These are phyloP conservation scores for Drosophila repletoides DNA, from an alignment of 1,140 invertebrate genomes.

Conservation along the genomic window DNA sequence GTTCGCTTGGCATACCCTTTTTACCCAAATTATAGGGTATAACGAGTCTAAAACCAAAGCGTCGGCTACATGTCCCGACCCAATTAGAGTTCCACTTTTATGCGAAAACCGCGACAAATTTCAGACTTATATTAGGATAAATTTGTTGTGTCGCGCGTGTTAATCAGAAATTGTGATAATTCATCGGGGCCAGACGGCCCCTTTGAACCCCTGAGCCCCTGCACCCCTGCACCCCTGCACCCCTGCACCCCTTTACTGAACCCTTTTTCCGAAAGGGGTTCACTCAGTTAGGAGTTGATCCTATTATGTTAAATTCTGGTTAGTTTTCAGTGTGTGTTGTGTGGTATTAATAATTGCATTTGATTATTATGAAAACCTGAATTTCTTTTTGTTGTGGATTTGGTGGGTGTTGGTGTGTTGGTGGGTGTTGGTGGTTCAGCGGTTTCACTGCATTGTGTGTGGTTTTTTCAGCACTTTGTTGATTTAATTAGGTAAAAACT, in stretches of 20 bases:
- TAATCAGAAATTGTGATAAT: constrained; percentile 38
- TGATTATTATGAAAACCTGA: constrained; percentile 25
- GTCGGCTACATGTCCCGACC: constrained; percentile 29
- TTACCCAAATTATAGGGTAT: constrained; percentile 8
- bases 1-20: background rate
- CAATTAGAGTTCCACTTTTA: constrained; percentile 31
- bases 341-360: constrained; percentile 52
- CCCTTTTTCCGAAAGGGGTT: too few species aligned
- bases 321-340: constrained; percentile 19
- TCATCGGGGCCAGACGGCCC: constrained; percentile 20
- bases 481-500: constrained; percentile 71
- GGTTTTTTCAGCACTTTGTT: constrained; percentile 55
- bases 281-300: background rate
- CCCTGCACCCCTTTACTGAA: too few species aligned
- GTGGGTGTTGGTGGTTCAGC: background rate
- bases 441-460: too few species aligned
- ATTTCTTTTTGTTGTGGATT: constrained; percentile 16
- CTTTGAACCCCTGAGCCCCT: too few species aligned
- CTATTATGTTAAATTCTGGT: constrained; percentile 26
- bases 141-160: constrained; percentile 37
- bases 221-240: background rate
- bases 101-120: constrained; percentile 23
- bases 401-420: background rate
- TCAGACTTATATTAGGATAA: constrained; percentile 30
- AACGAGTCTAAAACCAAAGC: background rate